Base-by-base conservation (phyloP, 2,888 invertebrate genomes). In the Drosophila phalerata region DNA sequence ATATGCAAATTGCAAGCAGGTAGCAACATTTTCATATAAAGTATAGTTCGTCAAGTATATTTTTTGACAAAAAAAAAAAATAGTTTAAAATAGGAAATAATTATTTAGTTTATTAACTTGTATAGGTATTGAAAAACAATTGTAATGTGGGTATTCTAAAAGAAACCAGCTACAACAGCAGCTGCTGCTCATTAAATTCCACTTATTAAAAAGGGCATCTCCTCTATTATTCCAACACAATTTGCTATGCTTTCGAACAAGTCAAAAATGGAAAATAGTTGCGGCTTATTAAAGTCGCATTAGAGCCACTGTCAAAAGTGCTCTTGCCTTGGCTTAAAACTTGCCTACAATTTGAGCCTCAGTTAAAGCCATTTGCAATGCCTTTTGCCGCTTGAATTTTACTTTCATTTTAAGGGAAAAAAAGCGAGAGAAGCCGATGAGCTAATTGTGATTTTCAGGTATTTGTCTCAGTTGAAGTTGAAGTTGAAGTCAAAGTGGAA, bases 271-370 rank as follows among this genome's bases (percentile, higher is more conserved):
- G 67, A 66, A 78, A 61, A 70, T 66, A 62, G 66, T 52, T 66
- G 49, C 52, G 47, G 47, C 67, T 71, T 69, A 86, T 84, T 84
- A 77, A 75, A 83, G 68, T 61, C 58, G 66, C 72, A 82, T 86
- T 80, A 83, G 63, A 67, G 53, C 28, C 10, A 32, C 48, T 42
- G 60, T 48, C 43, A 67, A 56, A 65, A 42, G 40, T 25, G 40
- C 37, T 60, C 25, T 25, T n/a, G 45, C 53, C 61, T 40, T 42
- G 74, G 61, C 57, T 74, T 47, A 38, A 34, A 52, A 38, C 17
- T 40, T 28, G 15, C 6, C 17, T 32, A 15, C 11, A 28, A 30
- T 47, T 22, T 22, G 28, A 34, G 17, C 30, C 5, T 56, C 51
- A 15, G 48, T 42, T 67, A 34, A 69, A 69, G 51, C 45, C 62